Conservation (phyloP, 2,113 vertebrate genomes). For the Plotosus lineatus region DNA sequence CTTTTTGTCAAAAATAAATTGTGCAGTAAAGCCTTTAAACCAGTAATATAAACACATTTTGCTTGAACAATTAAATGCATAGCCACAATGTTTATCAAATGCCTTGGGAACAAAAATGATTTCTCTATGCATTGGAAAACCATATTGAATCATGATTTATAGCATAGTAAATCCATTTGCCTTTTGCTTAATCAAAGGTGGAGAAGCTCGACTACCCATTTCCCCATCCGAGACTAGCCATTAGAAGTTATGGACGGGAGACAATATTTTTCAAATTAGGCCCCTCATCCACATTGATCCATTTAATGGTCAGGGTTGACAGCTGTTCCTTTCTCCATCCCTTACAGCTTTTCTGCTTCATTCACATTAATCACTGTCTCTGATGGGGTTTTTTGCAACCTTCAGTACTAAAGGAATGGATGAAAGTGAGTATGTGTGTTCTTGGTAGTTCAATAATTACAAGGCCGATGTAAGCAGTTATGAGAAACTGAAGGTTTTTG, state of each 20-base stretch:
- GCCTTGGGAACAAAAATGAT: background rate
- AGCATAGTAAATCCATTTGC: too few species aligned
- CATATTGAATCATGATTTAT: background rate
- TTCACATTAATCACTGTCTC: background rate
- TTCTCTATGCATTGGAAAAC: too few species aligned
- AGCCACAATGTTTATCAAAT: background rate
- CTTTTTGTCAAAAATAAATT: background rate
- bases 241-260: too few species aligned
- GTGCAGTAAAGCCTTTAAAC: background rate
- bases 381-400: background rate
- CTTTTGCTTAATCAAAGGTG: background rate
- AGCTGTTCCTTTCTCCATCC: too few species aligned
- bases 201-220: background rate
- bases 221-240: too few species aligned
- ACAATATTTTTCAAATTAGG: too few species aligned
- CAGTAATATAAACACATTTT: background rate
- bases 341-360: too few species aligned
- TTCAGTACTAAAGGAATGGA: background rate
- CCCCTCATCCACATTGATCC: too few species aligned
- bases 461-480: constrained; percentile 31
- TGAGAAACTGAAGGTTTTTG: constrained; percentile 15
- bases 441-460: constrained; percentile 38
- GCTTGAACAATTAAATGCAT: background rate
- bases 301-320: too few species aligned
- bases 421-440: constrained; percentile 5